phyloP scores from a whole-genome alignment of 1,140 invertebrate species.

The Hylyphantes graminicola region DNA sequence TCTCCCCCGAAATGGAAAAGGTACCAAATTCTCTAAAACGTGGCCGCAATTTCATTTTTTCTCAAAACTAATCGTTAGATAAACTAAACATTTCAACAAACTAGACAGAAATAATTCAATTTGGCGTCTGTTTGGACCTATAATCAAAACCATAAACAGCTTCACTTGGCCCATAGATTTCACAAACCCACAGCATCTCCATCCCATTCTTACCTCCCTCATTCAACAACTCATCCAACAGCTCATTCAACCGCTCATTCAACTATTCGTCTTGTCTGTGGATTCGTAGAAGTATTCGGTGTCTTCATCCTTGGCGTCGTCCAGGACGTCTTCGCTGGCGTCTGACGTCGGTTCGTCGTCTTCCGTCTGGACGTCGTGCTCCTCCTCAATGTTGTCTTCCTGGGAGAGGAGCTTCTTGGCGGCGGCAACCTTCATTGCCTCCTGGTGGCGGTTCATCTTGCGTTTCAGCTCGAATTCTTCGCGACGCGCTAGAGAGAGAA shows the following conservation, averaged over 20 bases:
- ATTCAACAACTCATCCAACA: constrained; percentile 6
- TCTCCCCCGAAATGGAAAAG: too few relatives aligned
- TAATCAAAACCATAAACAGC: too few relatives aligned
- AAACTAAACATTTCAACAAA: too few relatives aligned
- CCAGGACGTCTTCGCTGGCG: constrained; percentile 44
- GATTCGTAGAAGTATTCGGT: constrained; percentile 42
- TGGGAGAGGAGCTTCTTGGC: constrained; percentile 49
- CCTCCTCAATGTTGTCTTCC: constrained; percentile 50
- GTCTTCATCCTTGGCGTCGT: constrained; percentile 8
- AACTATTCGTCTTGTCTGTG: constrained; percentile 8
- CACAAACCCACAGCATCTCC: too few relatives aligned
- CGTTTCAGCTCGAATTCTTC: constrained; percentile 55
- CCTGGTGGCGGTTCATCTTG: constrained; percentile 49
- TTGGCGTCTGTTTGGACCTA: too few relatives aligned
- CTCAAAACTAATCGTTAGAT: too few relatives aligned
- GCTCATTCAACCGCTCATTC: constrained; percentile 10
- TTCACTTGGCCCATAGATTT: too few relatives aligned
- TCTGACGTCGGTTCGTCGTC: constrained; percentile 34
- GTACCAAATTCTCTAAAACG: too few relatives aligned
- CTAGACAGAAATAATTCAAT: too few relatives aligned
- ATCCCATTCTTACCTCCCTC: too few relatives aligned
- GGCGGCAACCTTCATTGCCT: constrained; percentile 54
- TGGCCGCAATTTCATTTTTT: too few relatives aligned
- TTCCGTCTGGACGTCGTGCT: constrained; percentile 30
- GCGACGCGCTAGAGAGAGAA: constrained; percentile 22